These are phyloP conservation scores for Chydorus sphaericus DNA, from an alignment of 2,888 invertebrate species.

Conservation along the genomic window DNA sequence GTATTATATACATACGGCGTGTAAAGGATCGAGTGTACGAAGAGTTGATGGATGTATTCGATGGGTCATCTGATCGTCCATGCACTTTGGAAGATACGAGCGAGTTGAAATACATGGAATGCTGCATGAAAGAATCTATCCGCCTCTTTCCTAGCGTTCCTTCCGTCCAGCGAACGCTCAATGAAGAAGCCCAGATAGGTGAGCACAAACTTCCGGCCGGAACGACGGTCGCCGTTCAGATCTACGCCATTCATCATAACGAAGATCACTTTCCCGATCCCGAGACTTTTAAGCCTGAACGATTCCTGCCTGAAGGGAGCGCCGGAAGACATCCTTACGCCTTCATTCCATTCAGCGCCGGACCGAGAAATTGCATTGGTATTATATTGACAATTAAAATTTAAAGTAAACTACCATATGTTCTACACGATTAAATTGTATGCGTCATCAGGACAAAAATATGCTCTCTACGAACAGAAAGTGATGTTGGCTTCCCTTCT, in stretches of 20 bases:
- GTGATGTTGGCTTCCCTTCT: neutral
- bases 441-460: conserved; percentile 10
- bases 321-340: conserved; percentile 27
- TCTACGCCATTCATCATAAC: conserved; percentile 34
- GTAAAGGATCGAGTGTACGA: conserved; percentile 47
- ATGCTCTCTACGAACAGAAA: neutral
- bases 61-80: conserved; percentile 42
- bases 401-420: too few species aligned
- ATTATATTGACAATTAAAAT: too few species aligned
- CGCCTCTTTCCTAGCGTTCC: conserved; percentile 68
- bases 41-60: conserved; percentile 56
- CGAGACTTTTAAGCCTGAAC: conserved; percentile 35
- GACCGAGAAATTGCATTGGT: conserved; percentile 25
- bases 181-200: conserved; percentile 55
- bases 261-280: conserved; percentile 35
- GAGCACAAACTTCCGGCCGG: conserved; percentile 51
- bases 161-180: conserved; percentile 53
- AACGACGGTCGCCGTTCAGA: conserved; percentile 44
- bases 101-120: conserved; percentile 72
- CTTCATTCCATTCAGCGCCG: conserved; percentile 33
- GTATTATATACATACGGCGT: too few species aligned
- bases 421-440: too few species aligned
- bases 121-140: conserved; percentile 64
- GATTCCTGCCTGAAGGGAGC: conserved; percentile 29
- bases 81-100: conserved; percentile 65